Percentiles rank a stretch among this genome's conserved stretches.
Conservation (phyloP, 1,140 invertebrate genomes). For the Protaetia brevitarsis region DNA sequence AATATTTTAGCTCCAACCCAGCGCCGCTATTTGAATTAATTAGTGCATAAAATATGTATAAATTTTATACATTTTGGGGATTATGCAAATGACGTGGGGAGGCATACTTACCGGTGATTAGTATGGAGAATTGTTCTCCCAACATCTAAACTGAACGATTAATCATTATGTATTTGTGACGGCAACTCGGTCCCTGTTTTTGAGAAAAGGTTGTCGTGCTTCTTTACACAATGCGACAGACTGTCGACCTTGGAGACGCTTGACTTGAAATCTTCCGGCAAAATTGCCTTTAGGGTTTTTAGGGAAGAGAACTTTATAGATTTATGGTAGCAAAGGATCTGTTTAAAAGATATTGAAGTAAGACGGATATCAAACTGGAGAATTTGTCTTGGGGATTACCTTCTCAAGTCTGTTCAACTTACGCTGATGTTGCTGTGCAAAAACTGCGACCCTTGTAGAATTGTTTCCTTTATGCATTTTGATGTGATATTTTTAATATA, state of each 20-base stretch:
- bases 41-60: conserved; percentile 4
- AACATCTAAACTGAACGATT: background rate
- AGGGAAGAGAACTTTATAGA: background rate
- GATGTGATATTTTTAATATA: no score
- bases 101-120: background rate
- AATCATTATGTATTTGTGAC: conserved; percentile 6
- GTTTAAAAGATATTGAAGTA: background rate
- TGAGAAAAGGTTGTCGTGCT: background rate
- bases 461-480: no score
- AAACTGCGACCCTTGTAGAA: no score
- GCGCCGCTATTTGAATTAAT: background rate
- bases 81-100: background rate
- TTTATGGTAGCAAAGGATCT: background rate
- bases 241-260: background rate
- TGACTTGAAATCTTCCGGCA: background rate
- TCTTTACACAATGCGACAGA: background rate
- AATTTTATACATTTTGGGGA: conserved; percentile 4
- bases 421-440: background rate
- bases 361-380: background rate
- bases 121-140: conserved; percentile 1
- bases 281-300: background rate
- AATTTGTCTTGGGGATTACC: background rate
- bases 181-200: background rate
- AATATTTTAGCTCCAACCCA: no score
- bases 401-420: background rate